Evolutionary conservation across 2,888 invertebrate genomes (phyloP).

Genomic region (Catonia carolina): DNA sequence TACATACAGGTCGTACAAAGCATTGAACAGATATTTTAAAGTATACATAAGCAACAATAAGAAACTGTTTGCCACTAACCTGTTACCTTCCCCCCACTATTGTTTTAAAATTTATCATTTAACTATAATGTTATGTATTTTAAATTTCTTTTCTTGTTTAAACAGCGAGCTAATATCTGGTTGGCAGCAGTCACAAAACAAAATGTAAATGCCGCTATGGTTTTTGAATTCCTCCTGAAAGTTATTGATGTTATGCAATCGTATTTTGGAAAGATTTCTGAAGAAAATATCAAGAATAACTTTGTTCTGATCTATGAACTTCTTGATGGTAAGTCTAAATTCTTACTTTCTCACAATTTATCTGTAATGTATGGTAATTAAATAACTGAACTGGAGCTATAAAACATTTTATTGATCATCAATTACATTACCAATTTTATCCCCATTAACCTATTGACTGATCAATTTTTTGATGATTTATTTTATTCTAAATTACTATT

Average conservation of each 20-base stretch:
- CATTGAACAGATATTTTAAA: too few relatives aligned
- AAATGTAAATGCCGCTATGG: conserved; percentile 99
- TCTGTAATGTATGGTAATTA: background rate
- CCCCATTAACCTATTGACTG: too few relatives aligned
- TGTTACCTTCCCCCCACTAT: too few relatives aligned
- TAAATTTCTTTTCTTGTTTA: conserved; percentile 28
- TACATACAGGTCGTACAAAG: too few relatives aligned
- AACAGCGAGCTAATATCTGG: conserved; percentile 95
- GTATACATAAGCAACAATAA: too few relatives aligned
- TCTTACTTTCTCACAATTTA: background rate
- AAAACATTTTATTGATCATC: too few relatives aligned
- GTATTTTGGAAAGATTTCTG: conserved; percentile 98
- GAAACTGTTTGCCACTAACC: too few relatives aligned
- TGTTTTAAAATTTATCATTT: conserved; percentile 5
- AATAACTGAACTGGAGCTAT: too few relatives aligned
- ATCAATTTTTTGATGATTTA: too few relatives aligned
- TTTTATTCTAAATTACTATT: too few relatives aligned
- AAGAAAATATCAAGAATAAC: conserved; percentile 99
- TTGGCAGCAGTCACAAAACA: conserved; percentile 99
- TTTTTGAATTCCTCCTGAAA: conserved; percentile 96
- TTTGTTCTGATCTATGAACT: conserved; percentile 99
- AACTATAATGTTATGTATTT: background rate
- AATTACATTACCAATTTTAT: background rate
- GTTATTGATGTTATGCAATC: conserved; percentile 99
- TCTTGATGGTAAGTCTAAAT: conserved; percentile 69